Evolutionary conservation across 1,140 invertebrate species (phyloP), one percentile per base, ranked within the genome.

Genomic region (Heterodera schachtii): DNA sequence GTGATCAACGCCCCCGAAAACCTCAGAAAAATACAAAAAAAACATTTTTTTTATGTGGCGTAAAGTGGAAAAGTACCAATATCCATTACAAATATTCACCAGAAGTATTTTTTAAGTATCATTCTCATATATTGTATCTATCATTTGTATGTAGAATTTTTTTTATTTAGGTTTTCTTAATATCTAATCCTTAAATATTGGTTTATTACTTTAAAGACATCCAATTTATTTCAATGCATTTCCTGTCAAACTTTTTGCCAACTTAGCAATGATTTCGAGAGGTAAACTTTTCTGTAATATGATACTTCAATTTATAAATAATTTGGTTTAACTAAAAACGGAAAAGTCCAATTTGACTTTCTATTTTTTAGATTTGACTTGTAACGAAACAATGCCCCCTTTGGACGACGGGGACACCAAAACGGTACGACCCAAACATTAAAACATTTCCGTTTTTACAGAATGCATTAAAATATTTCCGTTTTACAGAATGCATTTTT

Each of bases 381-480:
- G 81, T 31, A 78, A 82, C 67, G 81, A 82, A 52, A 82, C 60
- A 46, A 82, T 82, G 81, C 80, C 80, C 57, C 66, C 81, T 31
- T 67, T 82, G 81, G 81, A 82, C 21, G 81, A 82, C 46, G 81
- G 81, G 57, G 81, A 82, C 73, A 82, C n/a, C 67, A 41, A 64
- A 64, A 64, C 57, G 57, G 57, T 64, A 5, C 11, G 57, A 46
- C 41, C 2, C 70, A n/a, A 57, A 52, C 31, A 31, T 31, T 31
- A 31, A 75, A 67, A 31, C 19, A 11, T 60, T 19, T 77, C 31
- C 31, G 31, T 31, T 31, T 31, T 43, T 11, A n/a, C 47, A 60
- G 8, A 64, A 31, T 43, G 16, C 47, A 43, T 31, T 43, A n/a
- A n/a, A n/a, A n/a, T n/a, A n/a, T n/a, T n/a, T n/a, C n/a, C n/a